These are phyloP conservation scores for Antedon mediterranea DNA, from an alignment of 53 echinoderm and acorn worm species.

Conservation along the genomic window DNA sequence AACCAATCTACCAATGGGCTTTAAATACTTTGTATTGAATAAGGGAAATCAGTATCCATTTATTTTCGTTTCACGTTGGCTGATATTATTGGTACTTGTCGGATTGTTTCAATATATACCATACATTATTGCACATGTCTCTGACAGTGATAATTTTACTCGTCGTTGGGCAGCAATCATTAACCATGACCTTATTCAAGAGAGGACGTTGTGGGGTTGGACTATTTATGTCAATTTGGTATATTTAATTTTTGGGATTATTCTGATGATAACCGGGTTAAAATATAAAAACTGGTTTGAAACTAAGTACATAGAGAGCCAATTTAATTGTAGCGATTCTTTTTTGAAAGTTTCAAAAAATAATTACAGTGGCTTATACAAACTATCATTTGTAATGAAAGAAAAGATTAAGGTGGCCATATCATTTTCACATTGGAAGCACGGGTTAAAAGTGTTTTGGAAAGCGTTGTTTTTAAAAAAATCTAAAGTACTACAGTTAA, in stretches of 20 bases:
- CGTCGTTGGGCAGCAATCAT: conserved; percentile 23
- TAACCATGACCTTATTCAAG: conserved; percentile 24
- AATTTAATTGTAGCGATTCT: neutral
- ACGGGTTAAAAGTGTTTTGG: neutral
- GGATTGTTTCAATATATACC: conserved; percentile 59
- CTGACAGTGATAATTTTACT: conserved; percentile 18
- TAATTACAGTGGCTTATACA: neutral
- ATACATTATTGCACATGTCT: conserved; percentile 28
- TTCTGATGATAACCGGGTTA: conserved; percentile 40
- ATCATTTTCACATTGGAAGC: neutral
- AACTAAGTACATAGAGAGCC: neutral
- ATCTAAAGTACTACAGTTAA: neutral
- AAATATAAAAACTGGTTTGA: conserved; percentile 9
- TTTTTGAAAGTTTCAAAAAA: neutral
- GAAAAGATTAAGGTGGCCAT: neutral
- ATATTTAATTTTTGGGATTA: conserved; percentile 36
- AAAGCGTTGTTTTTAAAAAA: neutral
- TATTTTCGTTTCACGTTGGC: conserved; percentile 47
- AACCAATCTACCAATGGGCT: conserved; percentile 72
- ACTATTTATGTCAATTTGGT: conserved; percentile 36
- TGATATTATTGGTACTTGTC: conserved; percentile 32
- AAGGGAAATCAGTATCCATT: conserved; percentile 22
- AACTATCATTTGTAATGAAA: neutral
- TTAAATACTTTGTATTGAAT: conserved; percentile 61
- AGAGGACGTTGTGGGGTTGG: conserved; percentile 11